phyloP scores from a whole-genome alignment of 2,797 vertebrate genomes.

The Myotis planiceps region DNA sequence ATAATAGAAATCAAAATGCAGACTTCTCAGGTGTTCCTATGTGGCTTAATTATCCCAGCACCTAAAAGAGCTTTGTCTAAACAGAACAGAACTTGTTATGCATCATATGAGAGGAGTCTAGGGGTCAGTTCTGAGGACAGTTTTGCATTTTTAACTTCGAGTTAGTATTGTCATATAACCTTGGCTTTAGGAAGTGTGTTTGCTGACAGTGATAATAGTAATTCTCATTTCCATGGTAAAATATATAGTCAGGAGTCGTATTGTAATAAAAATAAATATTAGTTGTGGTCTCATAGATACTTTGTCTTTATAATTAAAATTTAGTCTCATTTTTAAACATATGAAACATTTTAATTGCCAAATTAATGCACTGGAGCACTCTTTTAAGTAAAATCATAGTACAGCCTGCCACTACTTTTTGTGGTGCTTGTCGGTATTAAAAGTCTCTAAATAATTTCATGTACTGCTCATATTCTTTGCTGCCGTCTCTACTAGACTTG shows the following conservation, averaged over 20 bases:
- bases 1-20: slow-evolving; percentile 58
- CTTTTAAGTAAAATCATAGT: not conserved
- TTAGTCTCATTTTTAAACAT: slow-evolving; percentile 25
- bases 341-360: slow-evolving; percentile 57
- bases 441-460: not conserved
- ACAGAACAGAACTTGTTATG: slow-evolving; percentile 32
- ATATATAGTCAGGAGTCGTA: slow-evolving; percentile 10
- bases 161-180: slow-evolving; percentile 45
- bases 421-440: not conserved
- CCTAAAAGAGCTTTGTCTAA: slow-evolving; percentile 23
- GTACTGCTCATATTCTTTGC: not conserved
- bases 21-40: not conserved
- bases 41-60: not conserved
- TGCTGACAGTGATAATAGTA: slow-evolving; percentile 37
- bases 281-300: slow-evolving; percentile 22
- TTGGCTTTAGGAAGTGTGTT: slow-evolving; percentile 58
- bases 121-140: not conserved
- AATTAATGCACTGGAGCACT: not conserved
- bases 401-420: accelerated
- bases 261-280: slow-evolving; percentile 60
- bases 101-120: not conserved
- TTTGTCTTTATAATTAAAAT: slow-evolving; percentile 44
- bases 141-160: slow-evolving; percentile 50
- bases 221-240: slow-evolving; percentile 48
- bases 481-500: not conserved